phyloP scores from a whole-genome alignment of 2,888 invertebrate genomes.

The Urechis unicinctus region DNA sequence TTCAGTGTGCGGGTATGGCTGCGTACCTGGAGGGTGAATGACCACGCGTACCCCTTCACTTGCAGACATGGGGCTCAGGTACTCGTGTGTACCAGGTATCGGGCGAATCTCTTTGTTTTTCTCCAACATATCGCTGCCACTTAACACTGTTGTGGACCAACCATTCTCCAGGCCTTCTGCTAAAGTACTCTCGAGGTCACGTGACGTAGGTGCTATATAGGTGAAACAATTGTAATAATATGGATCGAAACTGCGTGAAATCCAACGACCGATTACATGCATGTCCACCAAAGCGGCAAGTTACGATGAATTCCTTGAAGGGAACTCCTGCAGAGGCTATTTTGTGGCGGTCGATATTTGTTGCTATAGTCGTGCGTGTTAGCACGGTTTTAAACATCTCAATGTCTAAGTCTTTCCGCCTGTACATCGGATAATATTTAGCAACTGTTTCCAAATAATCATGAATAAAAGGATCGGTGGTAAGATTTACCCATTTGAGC shows the following conservation, averaged over 20 bases:
- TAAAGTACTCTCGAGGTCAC: slow-evolving; percentile 9
- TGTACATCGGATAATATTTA: slow-evolving; percentile 18
- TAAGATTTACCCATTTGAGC: not conserved
- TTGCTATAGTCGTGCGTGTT: slow-evolving; percentile 18
- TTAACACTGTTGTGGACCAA: slow-evolving; percentile 19
- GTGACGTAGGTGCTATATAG: slow-evolving; percentile 13
- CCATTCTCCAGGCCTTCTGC: slow-evolving; percentile 22
- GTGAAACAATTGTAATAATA: slow-evolving; percentile 24
- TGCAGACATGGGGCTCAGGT: slow-evolving; percentile 21
- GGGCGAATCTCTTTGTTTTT: slow-evolving; percentile 15
- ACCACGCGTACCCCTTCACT: slow-evolving; percentile 21
- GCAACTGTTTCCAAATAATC: slow-evolving; percentile 15
- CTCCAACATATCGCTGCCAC: slow-evolving; percentile 22
- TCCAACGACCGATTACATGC: slow-evolving; percentile 15
- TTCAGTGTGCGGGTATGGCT: slow-evolving; percentile 22
- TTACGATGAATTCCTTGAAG: slow-evolving; percentile 22
- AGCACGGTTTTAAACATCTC: slow-evolving; percentile 17
- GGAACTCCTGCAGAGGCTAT: slow-evolving; percentile 17
- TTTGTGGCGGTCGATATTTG: slow-evolving; percentile 13
- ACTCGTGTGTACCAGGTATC: slow-evolving; percentile 21
- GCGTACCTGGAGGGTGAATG: slow-evolving; percentile 18
- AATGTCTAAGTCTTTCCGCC: slow-evolving; percentile 4
- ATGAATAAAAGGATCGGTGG: slow-evolving; percentile 15
- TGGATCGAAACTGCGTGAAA: slow-evolving; percentile 18
- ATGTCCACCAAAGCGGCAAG: slow-evolving; percentile 17